Conservation (phyloP, 2,113 vertebrate genomes). For the Hemicordylus capensis region DNA sequence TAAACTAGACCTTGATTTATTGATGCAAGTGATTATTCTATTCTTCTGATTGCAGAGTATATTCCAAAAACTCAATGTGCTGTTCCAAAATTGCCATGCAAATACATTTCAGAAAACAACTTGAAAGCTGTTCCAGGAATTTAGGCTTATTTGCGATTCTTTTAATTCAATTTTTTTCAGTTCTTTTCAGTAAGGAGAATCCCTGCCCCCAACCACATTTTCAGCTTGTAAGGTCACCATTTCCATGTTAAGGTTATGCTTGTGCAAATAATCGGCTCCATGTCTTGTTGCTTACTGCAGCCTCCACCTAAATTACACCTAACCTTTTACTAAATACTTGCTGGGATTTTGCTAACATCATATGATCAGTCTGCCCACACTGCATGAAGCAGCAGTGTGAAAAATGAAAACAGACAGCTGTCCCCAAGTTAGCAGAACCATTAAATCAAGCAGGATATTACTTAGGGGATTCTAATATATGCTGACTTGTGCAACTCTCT, state of each 20-base stretch:
- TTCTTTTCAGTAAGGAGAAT: neutral
- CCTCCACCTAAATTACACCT: neutral
- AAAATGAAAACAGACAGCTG: slow-evolving; percentile 43
- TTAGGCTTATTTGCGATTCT: neutral
- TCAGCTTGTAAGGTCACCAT: neutral
- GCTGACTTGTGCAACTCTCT: neutral
- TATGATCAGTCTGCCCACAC: slow-evolving; percentile 38
- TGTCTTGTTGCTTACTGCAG: neutral
- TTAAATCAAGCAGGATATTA: slow-evolving; percentile 38
- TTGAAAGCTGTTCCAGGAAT: neutral
- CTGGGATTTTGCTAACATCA: slow-evolving; percentile 42
- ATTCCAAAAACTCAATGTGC: neutral
- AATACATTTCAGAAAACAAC: neutral
- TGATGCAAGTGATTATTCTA: neutral
- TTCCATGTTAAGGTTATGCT: slow-evolving; percentile 2
- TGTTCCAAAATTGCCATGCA: neutral
- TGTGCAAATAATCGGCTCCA: slow-evolving; percentile 25
- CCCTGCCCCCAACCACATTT: neutral
- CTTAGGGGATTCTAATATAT: slow-evolving; percentile 31
- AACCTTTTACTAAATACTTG: slow-evolving; percentile 50
- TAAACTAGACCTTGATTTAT: neutral
- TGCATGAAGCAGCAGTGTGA: slow-evolving; percentile 33
- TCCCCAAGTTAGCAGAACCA: slow-evolving; percentile 26
- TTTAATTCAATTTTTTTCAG: neutral
- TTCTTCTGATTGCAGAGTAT: neutral